phyloP scores from a whole-genome alignment of 2,113 vertebrate genomes.

The Pterophyllum scalare region DNA sequence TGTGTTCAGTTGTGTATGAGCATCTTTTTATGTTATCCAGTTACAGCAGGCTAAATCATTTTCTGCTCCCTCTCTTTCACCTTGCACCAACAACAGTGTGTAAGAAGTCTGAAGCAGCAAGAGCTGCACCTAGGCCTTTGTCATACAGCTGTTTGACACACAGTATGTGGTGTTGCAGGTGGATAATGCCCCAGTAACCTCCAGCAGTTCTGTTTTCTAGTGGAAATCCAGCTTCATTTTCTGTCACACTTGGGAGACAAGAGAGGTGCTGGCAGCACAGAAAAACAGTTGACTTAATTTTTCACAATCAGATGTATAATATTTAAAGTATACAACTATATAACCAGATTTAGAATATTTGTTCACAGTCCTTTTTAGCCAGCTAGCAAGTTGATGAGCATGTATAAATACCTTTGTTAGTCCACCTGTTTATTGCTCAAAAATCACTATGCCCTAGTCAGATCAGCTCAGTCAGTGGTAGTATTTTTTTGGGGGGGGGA shows the following conservation, averaged over 20 bases:
- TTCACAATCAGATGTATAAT: no score
- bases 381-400: no score
- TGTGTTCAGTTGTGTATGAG: background rate
- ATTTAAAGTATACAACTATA: no score
- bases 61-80: background rate
- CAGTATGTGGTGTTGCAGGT: background rate
- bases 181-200: constrained; percentile 6
- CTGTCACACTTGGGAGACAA: background rate
- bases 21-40: background rate
- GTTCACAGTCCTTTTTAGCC: no score
- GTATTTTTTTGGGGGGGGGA: background rate
- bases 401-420: no score
- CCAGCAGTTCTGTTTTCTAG: background rate
- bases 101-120: background rate
- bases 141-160: constrained; percentile 5
- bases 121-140: background rate
- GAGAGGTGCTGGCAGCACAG: background rate
- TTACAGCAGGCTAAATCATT: background rate
- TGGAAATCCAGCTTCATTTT: constrained; percentile 4
- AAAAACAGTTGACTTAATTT: background rate
- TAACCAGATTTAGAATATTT: no score
- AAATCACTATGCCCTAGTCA: background rate
- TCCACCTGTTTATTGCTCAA: background rate
- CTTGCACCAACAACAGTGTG: background rate
- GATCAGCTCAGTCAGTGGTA: background rate